Evolutionary conservation across 2,888 invertebrate genomes (phyloP).

Genomic region (Monoplex corrugatus): DNA sequence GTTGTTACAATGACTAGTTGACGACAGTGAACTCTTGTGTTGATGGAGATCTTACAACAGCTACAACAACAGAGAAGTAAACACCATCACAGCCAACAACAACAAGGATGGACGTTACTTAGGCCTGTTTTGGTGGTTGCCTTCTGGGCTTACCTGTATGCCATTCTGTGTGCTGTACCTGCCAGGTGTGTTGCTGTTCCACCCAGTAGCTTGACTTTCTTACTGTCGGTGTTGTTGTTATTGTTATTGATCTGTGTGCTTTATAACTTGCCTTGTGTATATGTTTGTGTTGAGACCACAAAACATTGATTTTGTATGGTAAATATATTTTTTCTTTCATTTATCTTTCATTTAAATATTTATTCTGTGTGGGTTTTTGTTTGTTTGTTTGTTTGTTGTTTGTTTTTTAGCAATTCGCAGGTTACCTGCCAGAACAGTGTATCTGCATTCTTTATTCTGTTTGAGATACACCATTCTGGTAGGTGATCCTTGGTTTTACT

Average conservation of each 20-base stretch:
- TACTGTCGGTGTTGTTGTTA: neutral
- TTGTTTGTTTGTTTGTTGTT: neutral
- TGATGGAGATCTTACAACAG: neutral
- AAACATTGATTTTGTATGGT: too few species aligned
- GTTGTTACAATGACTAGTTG: neutral
- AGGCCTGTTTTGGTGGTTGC: conserved; percentile 16
- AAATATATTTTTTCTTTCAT: neutral
- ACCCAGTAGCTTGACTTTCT: neutral
- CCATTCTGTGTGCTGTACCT: conserved; percentile 14
- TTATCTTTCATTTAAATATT: neutral
- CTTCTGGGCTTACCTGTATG: conserved; percentile 45
- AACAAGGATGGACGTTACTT: neutral
- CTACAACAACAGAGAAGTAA: neutral
- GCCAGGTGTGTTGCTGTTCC: conserved; percentile 37
- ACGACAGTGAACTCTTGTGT: neutral
- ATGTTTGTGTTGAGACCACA: too few species aligned
- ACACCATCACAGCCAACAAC: neutral
- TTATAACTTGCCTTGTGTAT: too few species aligned
- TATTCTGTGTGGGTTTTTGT: neutral
- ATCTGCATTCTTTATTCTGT: too few species aligned
- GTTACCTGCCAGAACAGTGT: too few species aligned
- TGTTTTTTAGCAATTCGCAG: neutral
- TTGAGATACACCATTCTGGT: too few species aligned
- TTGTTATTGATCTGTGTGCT: neutral
- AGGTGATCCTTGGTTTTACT: too few species aligned